A percentile compares a stretch with the other conserved stretches of the same genome.
phyloP scores from a whole-genome alignment of 2,888 invertebrate genomes.

The Mycalesis mineus region DNA sequence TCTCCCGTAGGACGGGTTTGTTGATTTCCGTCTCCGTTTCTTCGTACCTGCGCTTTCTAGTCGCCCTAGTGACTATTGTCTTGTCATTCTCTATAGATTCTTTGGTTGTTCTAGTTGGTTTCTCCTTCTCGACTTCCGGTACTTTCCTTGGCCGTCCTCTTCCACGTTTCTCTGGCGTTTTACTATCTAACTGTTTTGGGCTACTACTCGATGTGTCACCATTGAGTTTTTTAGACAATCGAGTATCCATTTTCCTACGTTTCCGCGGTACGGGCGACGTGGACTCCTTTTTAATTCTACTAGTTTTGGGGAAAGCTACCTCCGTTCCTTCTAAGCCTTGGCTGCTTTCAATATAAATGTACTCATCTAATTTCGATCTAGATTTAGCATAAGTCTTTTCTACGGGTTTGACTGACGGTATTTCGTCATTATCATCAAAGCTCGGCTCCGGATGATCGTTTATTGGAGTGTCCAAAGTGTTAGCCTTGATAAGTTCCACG shows the following conservation, averaged over 20 bases:
- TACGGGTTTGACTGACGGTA: conserved; percentile 62
- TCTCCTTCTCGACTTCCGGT: conserved; percentile 32
- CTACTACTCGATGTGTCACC: conserved; percentile 19
- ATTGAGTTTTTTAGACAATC: conserved; percentile 35
- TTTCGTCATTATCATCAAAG: conserved; percentile 50
- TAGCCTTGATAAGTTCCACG: conserved; percentile 62
- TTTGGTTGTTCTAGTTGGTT: conserved; percentile 50
- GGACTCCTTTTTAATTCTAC: conserved; percentile 44
- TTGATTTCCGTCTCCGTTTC: conserved; percentile 44
- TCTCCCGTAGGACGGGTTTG: conserved; percentile 65
- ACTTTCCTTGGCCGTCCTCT: conserved; percentile 33
- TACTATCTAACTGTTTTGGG: conserved; percentile 42
- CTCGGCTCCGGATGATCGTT: conserved; percentile 44
- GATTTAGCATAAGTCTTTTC: conserved; percentile 66
- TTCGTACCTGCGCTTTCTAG: conserved; percentile 57
- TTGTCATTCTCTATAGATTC: conserved; percentile 72
- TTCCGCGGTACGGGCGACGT: conserved; percentile 59
- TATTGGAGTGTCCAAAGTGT: conserved; percentile 56
- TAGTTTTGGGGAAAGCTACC: conserved; percentile 56
- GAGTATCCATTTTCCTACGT: conserved; percentile 58
- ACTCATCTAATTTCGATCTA: conserved; percentile 64
- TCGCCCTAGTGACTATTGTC: conserved; percentile 43
- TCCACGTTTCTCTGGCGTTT: conserved; percentile 34
- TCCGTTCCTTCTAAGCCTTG: conserved; percentile 59
- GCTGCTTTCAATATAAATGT: conserved; percentile 65